These are phyloP conservation scores for Brevipalpus yothersi DNA, from an alignment of 1,140 invertebrate species.

Conservation along the genomic window DNA sequence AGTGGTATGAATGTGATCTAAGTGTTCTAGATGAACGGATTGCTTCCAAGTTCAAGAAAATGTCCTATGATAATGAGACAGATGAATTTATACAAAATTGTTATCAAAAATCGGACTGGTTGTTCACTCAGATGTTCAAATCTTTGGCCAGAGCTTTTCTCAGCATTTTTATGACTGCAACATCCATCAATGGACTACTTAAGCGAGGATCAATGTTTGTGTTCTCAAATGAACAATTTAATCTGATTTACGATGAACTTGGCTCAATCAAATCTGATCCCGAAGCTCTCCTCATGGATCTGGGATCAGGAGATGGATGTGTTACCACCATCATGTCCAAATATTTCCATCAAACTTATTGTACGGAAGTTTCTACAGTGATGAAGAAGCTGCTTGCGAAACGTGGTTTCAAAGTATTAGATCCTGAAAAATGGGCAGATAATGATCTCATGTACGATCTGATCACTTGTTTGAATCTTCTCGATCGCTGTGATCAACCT, in stretches of 20 bases:
- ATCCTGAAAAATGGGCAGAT: constrained; percentile 42
- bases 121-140: constrained; percentile 49
- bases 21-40: background rate
- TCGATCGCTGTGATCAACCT: constrained; percentile 65
- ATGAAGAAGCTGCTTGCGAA: constrained; percentile 45
- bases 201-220: constrained; percentile 79
- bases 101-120: constrained; percentile 40
- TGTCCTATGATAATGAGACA: constrained; percentile 35
- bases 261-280: background rate
- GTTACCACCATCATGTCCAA: constrained; percentile 47
- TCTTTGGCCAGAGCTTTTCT: constrained; percentile 38
- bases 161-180: constrained; percentile 47
- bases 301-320: constrained; percentile 73
- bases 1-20: constrained; percentile 1
- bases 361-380: constrained; percentile 57
- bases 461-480: constrained; percentile 60
- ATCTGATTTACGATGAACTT: constrained; percentile 17
- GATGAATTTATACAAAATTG: constrained; percentile 39
- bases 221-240: constrained; percentile 46
- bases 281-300: constrained; percentile 34
- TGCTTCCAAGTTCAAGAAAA: background rate
- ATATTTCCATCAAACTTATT: constrained; percentile 35
- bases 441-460: constrained; percentile 37
- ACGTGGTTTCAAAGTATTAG: constrained; percentile 46
- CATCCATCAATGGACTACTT: constrained; percentile 60